Conservation (phyloP, 2,888 invertebrate species). For the Caenorhabditis sp. region DNA sequence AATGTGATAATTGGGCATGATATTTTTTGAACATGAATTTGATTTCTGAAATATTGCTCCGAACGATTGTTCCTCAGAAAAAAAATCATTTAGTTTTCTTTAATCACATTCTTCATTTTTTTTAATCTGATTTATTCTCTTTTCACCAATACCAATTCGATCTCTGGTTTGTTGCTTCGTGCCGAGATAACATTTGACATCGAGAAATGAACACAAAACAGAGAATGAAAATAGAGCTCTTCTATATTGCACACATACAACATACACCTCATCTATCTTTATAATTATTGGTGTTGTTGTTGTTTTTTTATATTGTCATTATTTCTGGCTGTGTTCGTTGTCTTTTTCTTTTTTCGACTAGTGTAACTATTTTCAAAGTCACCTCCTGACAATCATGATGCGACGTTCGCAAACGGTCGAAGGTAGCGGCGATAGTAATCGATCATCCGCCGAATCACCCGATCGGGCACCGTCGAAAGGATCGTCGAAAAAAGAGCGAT, state of each 20-base stretch:
- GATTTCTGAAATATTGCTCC: no score
- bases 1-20: no score
- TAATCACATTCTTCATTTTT: no score
- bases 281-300: neutral
- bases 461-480: slow-evolving; percentile 10
- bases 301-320: neutral
- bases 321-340: neutral
- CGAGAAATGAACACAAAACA: no score
- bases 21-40: no score
- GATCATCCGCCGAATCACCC: slow-evolving; percentile 14
- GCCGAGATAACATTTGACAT: neutral
- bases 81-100: no score
- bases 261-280: neutral
- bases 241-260: neutral
- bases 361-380: neutral
- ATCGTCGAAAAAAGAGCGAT: slow-evolving; percentile 56
- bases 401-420: slow-evolving; percentile 51
- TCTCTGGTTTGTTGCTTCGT: neutral
- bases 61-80: no score
- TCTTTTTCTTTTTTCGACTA: slow-evolving; percentile 6
- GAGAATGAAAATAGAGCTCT: neutral
- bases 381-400: slow-evolving; percentile 27
- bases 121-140: no score
- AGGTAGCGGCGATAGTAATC: slow-evolving; percentile 28
- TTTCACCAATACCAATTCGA: no score